Base-by-base conservation (phyloP, 2,888 invertebrate species). In the Melolontha melolontha region DNA sequence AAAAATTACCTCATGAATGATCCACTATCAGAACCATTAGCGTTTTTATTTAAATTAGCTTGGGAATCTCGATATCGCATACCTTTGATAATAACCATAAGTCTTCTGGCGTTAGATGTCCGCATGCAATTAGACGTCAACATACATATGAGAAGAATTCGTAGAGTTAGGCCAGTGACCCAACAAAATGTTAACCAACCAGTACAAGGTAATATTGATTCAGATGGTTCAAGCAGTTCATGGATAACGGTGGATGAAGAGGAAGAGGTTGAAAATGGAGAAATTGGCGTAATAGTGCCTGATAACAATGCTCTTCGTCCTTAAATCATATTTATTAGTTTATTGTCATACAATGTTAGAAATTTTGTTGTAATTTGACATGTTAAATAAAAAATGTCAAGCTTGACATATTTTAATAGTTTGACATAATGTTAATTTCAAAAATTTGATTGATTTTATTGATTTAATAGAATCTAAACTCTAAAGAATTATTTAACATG, bases 11-110 rank as follows among this genome's bases (percentile, higher is more conserved):
- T 34, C 34, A 34, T 34, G 34, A 41, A 11, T 14, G 57, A 42
- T 12, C 42, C 42, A 12, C 22, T 41, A 11, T 22, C 67, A 16
- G 54, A 57, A 14, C 67, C 81, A 5, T 83, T 92, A 70, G 79
- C 91, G 63, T 91, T 92, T 79, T 85, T 92, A 72, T 85, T 92
- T 44, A 87, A 89, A 72, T 83, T 92, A 73, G 92, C 91, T 1
- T 92, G 91, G 91, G 87, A 88, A 71, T 89, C 89, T 52, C 86
- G 91, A 42, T 84, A 89, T 70, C 86, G 90, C 55, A 83, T 92
- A 55, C 92, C 92, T 0, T 83, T 90, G 41, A 81, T 92, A 8
- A 87, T 91, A 55, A 86, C 89, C 11, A 86, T 90, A 7, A 88
- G 87, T 12, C 89, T 90, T 73, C 86, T 91, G 80, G 87, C 88